Percentiles rank a stretch among this genome's conserved stretches.
phyloP scores from a whole-genome alignment of 2,797 vertebrate genomes.

The Cetoscarus ocellatus region DNA sequence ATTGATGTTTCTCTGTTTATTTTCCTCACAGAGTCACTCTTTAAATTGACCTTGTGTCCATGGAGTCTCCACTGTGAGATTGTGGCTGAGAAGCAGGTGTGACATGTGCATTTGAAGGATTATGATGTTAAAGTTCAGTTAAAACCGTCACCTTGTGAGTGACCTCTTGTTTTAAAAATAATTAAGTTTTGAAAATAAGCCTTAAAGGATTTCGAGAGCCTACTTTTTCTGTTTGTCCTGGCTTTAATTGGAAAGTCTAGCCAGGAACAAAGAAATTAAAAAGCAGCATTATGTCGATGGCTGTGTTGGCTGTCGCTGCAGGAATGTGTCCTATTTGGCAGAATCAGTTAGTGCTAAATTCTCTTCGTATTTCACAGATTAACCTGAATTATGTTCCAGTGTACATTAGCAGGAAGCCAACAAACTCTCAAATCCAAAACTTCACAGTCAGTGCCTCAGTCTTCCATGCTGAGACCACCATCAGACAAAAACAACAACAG shows the following conservation, averaged over 20 bases:
- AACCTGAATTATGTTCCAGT: not conserved
- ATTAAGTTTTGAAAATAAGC: too few species aligned
- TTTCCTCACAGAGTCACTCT: too few species aligned
- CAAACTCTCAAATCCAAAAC: slow-evolving; percentile 25
- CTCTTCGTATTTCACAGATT: slow-evolving; percentile 2
- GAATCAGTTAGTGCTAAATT: not conserved
- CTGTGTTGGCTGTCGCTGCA: not conserved
- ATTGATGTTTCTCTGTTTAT: too few species aligned
- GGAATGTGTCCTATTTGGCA: slow-evolving; percentile 2
- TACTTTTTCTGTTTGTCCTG: not conserved
- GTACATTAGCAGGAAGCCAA: not conserved
- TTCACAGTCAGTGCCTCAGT: slow-evolving; percentile 26
- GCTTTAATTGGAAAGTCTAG: not conserved
- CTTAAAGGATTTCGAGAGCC: too few species aligned
- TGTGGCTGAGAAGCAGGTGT: too few species aligned
- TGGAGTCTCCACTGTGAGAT: too few species aligned
- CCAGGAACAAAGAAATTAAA: not conserved
- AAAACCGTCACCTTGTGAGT: too few species aligned
- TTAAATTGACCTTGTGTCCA: too few species aligned
- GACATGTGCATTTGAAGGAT: too few species aligned
- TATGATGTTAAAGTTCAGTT: too few species aligned
- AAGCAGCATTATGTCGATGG: not conserved
- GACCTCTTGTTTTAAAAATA: too few species aligned
- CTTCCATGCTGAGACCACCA: slow-evolving; percentile 17
- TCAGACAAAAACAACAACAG: slow-evolving; percentile 14